phyloP scores from a whole-genome alignment of 2,888 invertebrate genomes.

The Globia sparganii region DNA sequence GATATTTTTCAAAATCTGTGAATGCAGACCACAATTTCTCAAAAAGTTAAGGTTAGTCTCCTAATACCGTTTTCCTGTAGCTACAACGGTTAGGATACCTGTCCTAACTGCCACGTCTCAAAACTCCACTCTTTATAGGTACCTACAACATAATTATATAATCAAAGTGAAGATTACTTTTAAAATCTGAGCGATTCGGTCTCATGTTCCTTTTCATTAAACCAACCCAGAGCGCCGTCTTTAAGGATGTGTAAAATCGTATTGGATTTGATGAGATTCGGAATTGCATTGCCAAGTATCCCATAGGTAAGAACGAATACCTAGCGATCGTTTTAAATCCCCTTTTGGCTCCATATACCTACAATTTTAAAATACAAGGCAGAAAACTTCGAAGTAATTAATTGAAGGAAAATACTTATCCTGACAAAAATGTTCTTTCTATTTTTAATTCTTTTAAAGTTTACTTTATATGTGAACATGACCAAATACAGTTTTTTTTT shows the following conservation, averaged over 20 bases:
- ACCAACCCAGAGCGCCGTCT: not conserved
- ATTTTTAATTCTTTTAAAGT: too few species aligned
- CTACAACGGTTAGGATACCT: too few species aligned
- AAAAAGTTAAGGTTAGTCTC: not conserved
- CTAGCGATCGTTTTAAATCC: slow-evolving; percentile 34
- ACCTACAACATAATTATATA: slow-evolving; percentile 10
- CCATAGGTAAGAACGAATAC: not conserved
- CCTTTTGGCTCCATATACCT: not conserved
- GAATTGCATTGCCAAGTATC: slow-evolving; percentile 23
- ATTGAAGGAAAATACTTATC: not conserved
- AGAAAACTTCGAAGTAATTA: not conserved
- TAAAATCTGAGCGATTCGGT: slow-evolving; percentile 1
- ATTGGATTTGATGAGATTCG: slow-evolving; percentile 26
- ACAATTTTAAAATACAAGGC: slow-evolving; percentile 3
- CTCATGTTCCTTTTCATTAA: slow-evolving; percentile 33
- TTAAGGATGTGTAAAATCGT: slow-evolving; percentile 27
- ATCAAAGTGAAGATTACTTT: not conserved
- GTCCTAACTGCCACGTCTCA: too few species aligned
- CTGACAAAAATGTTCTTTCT: not conserved
- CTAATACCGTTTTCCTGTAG: too few species aligned
- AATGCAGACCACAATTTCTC: too few species aligned
- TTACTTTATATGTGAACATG: not conserved
- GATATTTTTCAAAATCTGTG: too few species aligned
- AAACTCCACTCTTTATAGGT: too few species aligned
- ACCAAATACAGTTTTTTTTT: not conserved